Base-by-base conservation (phyloP, 2,113 vertebrate genomes). In the Hemichromis elongatus region DNA sequence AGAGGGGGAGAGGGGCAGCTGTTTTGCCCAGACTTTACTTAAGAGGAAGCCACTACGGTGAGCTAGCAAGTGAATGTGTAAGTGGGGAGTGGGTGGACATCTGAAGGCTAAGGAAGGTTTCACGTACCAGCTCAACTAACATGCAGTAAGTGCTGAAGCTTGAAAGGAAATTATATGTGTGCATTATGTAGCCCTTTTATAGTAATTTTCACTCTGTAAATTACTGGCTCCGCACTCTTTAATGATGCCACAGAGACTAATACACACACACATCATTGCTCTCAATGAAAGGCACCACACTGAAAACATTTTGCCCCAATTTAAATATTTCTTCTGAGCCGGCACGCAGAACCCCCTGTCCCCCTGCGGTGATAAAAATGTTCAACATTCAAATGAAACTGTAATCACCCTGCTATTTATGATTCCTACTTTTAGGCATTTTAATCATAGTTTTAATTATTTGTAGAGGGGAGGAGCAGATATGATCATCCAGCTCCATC, bases 381-480 rank as follows among this genome's bases (percentile, higher is more conserved):
- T 81, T 88, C 73, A 86, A 61, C 73, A 80, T 87, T 80, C 33
- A 85, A 91, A 88, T 90, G 52, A 88, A 91, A 92, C 66, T 55
- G 28, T 70, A 89, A 88, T 88, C 68, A 90, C 53, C 45, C 77
- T 19, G 21, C 82, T 90, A 89, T 90, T 90, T 92, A 90, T 93
- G 90, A 89, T 88, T 89, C 68, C 66, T 80, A 78, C 84, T 70
- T 55, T 83, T 86, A 80, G 83, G 84, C 40, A 82, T 90, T 93
- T 88, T 92, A 90, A 88, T 91, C 80, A 85, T 54, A 88, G 81
- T 83, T 86, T 78, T 79, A 80, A 87, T 90, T 93, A 91, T 93
- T 82, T 88, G 79, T 87, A 19, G 57, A 16, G 73, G 82, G 18
- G 78, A 80, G 40, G 42, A 79, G 66, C 54, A 81, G 66, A 75